Percentiles rank a stretch among this genome's conserved stretches.
phyloP scores from a whole-genome alignment of 1,140 invertebrate genomes.

The Phocides pigmalion region DNA sequence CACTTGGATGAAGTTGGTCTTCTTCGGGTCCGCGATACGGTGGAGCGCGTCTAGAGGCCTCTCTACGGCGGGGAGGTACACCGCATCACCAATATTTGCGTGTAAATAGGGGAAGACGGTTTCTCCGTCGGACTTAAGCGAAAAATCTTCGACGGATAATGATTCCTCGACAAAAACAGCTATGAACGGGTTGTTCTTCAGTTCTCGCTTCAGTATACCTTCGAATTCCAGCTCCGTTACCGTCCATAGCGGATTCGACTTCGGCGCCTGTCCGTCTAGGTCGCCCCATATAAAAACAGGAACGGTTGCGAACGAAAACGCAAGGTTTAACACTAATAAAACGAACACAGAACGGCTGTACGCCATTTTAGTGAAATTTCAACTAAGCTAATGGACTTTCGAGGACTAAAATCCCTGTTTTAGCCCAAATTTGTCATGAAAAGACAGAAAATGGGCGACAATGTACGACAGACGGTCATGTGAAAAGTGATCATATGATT shows the following conservation, averaged over 20 bases:
- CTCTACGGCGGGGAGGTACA: slow-evolving; percentile 66
- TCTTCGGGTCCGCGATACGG: slow-evolving; percentile 57
- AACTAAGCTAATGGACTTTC: slow-evolving; percentile 68
- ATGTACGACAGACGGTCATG: slow-evolving; percentile 75
- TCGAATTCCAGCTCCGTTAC: slow-evolving; percentile 54
- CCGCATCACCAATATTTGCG: slow-evolving; percentile 52
- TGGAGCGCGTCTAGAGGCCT: slow-evolving; percentile 60
- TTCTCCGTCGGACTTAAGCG: slow-evolving; percentile 62
- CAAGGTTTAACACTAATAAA: slow-evolving; percentile 70
- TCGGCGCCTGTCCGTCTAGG: slow-evolving; percentile 45
- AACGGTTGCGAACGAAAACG: slow-evolving; percentile 55
- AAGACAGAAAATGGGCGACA: slow-evolving; percentile 69
- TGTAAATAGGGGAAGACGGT: slow-evolving; percentile 66
- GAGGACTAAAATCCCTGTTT: slow-evolving; percentile 65
- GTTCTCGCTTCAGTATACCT: slow-evolving; percentile 52
- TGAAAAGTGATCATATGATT: slow-evolving; percentile 82
- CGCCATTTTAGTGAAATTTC: slow-evolving; percentile 64
- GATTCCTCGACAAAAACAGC: slow-evolving; percentile 76
- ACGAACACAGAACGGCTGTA: slow-evolving; percentile 69
- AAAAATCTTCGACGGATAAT: slow-evolving; percentile 80
- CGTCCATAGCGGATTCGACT: slow-evolving; percentile 58
- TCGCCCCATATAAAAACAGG: slow-evolving; percentile 78
- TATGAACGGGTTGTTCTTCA: slow-evolving; percentile 56
- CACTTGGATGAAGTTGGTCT: slow-evolving; percentile 60
- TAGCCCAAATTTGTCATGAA: slow-evolving; percentile 70